These are phyloP conservation scores for Neostethus bicornis DNA, from an alignment of 2,797 vertebrate genomes.

Conservation along the genomic window DNA sequence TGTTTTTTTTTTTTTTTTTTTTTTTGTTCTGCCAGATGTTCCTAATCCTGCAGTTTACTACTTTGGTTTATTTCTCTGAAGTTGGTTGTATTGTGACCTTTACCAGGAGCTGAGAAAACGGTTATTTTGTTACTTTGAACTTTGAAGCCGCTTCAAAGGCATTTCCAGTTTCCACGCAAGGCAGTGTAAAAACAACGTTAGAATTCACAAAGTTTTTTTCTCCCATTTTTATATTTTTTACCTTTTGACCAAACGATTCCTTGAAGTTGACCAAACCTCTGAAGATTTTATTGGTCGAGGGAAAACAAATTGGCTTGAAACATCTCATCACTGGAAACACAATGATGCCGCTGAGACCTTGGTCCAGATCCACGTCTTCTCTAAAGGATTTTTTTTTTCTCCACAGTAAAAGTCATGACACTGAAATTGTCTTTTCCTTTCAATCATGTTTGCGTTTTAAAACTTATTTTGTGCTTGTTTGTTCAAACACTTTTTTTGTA, in stretches of 20 bases:
- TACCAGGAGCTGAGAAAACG: slow-evolving; percentile 77
- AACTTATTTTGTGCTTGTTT: slow-evolving; percentile 78
- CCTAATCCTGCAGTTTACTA: slow-evolving; percentile 90
- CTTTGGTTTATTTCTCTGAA: slow-evolving; percentile 83
- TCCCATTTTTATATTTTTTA: slow-evolving; percentile 69
- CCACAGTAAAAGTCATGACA: slow-evolving; percentile 48
- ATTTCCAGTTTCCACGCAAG: slow-evolving; percentile 82
- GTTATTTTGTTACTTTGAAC: slow-evolving; percentile 91
- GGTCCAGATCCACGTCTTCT: slow-evolving; percentile 84
- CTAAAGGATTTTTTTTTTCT: slow-evolving; percentile 62
- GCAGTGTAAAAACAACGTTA: slow-evolving; percentile 89
- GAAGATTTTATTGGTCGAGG: slow-evolving; percentile 98
- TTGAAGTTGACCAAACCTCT: slow-evolving; percentile 95
- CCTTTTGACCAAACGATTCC: slow-evolving; percentile 89
- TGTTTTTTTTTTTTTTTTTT: slow-evolving; percentile 79
- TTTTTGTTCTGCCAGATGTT: slow-evolving; percentile 89
- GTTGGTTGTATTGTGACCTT: slow-evolving; percentile 86
- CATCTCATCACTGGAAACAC: slow-evolving; percentile 95
- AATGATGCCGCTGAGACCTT: slow-evolving; percentile 92
- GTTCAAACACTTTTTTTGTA: slow-evolving; percentile 81
- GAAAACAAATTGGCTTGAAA: slow-evolving; percentile 96
- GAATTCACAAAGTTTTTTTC: slow-evolving; percentile 89
- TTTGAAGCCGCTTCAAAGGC: slow-evolving; percentile 88
- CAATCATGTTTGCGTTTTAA: slow-evolving; percentile 45
- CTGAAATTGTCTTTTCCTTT: slow-evolving; percentile 65